Evolutionary conservation across 92 coral and sea anemone genomes (phyloP).

Genomic region (Zoanthus sociatus): DNA sequence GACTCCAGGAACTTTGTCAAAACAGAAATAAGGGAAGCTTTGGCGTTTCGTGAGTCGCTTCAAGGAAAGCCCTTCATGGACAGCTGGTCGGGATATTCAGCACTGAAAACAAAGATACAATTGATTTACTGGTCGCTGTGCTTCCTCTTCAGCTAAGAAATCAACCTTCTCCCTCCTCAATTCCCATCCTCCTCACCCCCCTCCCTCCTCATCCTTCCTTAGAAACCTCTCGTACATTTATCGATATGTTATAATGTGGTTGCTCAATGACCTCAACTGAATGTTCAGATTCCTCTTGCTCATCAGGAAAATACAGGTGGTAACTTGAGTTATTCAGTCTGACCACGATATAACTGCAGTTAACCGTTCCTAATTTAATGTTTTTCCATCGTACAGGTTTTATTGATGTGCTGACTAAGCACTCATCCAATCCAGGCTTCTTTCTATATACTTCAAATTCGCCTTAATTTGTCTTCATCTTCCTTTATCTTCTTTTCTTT

Average conservation of each 20-base stretch:
- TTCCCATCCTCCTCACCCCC: too few species aligned
- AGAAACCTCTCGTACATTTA: neutral
- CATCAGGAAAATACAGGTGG: conserved; percentile 24
- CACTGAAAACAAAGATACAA: neutral
- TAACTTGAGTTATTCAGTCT: conserved; percentile 9
- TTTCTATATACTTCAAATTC: neutral
- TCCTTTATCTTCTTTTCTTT: neutral
- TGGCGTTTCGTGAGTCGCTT: too few species aligned
- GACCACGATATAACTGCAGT: conserved; percentile 9
- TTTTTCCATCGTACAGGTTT: conserved; percentile 5
- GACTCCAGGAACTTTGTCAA: too few species aligned
- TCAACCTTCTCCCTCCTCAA: too few species aligned
- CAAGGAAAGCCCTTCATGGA: neutral
- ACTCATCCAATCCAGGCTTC: neutral
- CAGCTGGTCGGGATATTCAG: neutral
- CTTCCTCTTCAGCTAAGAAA: neutral
- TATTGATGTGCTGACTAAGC: neutral
- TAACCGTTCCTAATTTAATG: conserved; percentile 1
- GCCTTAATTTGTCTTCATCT: neutral
- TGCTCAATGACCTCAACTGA: conserved; percentile 19
- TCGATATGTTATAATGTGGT: neutral
- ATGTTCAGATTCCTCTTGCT: conserved; percentile 5
- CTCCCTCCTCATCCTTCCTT: neutral
- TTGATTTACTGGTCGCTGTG: neutral
- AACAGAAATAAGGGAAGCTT: too few species aligned